Conservation (phyloP, 1,140 invertebrate species). For the Drosophila kepulauana region DNA sequence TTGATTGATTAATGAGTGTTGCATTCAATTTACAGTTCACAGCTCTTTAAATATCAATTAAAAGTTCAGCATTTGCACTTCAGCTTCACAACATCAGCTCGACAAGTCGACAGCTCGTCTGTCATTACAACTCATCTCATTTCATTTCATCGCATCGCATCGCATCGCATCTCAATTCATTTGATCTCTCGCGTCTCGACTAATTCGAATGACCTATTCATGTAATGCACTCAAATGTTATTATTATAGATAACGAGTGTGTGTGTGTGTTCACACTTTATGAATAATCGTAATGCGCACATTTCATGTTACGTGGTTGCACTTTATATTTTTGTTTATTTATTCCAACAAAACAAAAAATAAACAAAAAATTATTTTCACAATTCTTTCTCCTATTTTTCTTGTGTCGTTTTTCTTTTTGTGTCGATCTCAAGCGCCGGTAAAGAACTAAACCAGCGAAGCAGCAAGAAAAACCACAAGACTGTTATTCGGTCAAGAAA, state of each 20-base stretch:
- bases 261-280: background rate
- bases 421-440: constrained; percentile 71
- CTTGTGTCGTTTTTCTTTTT: constrained; percentile 21
- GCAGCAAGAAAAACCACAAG: constrained; percentile 70
- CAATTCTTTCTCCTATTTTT: constrained; percentile 12
- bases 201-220: constrained; percentile 27
- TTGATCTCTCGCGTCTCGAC: constrained; percentile 13
- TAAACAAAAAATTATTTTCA: background rate
- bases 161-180: constrained; percentile 15
- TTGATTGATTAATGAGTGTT: constrained; percentile 41
- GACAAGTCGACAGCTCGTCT: background rate
- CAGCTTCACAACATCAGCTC: constrained; percentile 4
- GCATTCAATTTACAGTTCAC: constrained; percentile 44
- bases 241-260: constrained; percentile 20
- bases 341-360: constrained; percentile 10
- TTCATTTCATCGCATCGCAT: constrained; percentile 3
- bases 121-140: constrained; percentile 7
- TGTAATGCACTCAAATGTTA: background rate
- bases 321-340: constrained; percentile 33
- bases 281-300: constrained; percentile 53
- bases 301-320: constrained; percentile 63
- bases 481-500: constrained; percentile 56
- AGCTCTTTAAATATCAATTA: constrained; percentile 42
- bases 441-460: constrained; percentile 68
- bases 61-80: constrained; percentile 32